A percentile compares a stretch with the other conserved stretches of the same genome.
phyloP scores from a whole-genome alignment of 2,888 invertebrate species.

The Drosophila sordidapex region DNA sequence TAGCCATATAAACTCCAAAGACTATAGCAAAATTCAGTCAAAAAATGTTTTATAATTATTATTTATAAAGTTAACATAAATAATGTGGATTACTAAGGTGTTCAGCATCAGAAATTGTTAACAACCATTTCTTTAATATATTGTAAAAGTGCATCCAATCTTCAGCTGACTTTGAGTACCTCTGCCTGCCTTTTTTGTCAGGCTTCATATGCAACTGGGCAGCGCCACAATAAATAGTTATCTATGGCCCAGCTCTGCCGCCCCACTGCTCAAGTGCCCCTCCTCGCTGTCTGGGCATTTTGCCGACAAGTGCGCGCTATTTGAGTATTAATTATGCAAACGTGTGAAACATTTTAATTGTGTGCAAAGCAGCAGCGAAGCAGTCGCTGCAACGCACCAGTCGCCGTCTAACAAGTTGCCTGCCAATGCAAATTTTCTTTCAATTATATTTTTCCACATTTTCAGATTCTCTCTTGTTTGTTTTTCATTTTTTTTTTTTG shows the following conservation, averaged over 20 bases:
- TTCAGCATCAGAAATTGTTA: not conserved
- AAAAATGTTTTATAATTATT: not conserved
- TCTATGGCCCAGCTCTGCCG: not conserved
- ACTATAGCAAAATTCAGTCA: rapidly evolving
- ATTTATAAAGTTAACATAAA: not conserved
- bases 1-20: not conserved
- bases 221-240: conserved; percentile 5
- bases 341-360: conserved; percentile 85
- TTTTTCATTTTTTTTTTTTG: conserved; percentile 9
- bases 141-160: not conserved
- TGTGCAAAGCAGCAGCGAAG: conserved; percentile 71
- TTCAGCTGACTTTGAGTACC: not conserved
- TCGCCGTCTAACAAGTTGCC: conserved; percentile 54
- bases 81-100: not conserved
- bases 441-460: conserved; percentile 65
- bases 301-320: conserved; percentile 76
- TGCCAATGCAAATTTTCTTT: conserved; percentile 75
- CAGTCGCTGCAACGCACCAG: conserved; percentile 22
- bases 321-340: conserved; percentile 85
- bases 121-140: no score
- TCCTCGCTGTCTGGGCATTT: conserved; percentile 46
- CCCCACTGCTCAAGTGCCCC: not conserved
- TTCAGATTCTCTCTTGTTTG: conserved; percentile 21
- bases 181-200: conserved; percentile 31
- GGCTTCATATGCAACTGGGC: conserved; percentile 25